A percentile compares a stretch with the other conserved stretches of the same genome.
Evolutionary conservation across 2,888 invertebrate species (phyloP).

Genomic region (Gasteruption jaculator): DNA sequence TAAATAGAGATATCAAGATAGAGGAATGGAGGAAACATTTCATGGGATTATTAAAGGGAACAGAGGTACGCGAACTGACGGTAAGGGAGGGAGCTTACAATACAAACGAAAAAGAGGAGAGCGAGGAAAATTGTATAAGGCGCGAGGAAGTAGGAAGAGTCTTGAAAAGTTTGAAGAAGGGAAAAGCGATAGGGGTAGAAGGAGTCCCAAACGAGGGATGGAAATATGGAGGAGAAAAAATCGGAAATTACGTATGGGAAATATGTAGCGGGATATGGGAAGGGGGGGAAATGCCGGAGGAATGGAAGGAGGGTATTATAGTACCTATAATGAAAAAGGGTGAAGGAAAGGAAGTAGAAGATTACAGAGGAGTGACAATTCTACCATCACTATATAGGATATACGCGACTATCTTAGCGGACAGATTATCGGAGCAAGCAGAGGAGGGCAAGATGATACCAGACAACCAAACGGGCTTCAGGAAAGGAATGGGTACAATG

Average conservation of each 20-base stretch:
- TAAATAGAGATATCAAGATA: not conserved
- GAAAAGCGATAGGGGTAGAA: not conserved
- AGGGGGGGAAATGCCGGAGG: not conserved
- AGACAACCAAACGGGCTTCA: constrained; percentile 7
- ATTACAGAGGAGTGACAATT: constrained; percentile 9
- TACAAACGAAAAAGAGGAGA: too few relatives aligned
- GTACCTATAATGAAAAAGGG: constrained; percentile 7
- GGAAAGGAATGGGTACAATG: constrained; percentile 11
- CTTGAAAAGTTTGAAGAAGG: constrained; percentile 1
- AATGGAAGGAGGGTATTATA: constrained; percentile 7
- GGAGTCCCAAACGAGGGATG: not conserved
- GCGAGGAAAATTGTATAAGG: too few relatives aligned
- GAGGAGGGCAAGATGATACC: not conserved
- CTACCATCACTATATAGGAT: constrained; percentile 7
- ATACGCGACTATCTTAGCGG: constrained; percentile 2
- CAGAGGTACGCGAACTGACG: too few relatives aligned
- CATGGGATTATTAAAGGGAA: too few relatives aligned
- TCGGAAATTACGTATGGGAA: too few relatives aligned
- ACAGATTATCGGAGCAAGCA: not conserved
- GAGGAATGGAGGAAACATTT: constrained; percentile 9
- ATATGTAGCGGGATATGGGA: not conserved
- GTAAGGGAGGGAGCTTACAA: too few relatives aligned
- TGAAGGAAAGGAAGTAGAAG: constrained; percentile 5
- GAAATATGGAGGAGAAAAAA: not conserved
- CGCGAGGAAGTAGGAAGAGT: too few relatives aligned